phyloP scores from a whole-genome alignment of 2,797 vertebrate genomes.

The Cygnus olor region DNA sequence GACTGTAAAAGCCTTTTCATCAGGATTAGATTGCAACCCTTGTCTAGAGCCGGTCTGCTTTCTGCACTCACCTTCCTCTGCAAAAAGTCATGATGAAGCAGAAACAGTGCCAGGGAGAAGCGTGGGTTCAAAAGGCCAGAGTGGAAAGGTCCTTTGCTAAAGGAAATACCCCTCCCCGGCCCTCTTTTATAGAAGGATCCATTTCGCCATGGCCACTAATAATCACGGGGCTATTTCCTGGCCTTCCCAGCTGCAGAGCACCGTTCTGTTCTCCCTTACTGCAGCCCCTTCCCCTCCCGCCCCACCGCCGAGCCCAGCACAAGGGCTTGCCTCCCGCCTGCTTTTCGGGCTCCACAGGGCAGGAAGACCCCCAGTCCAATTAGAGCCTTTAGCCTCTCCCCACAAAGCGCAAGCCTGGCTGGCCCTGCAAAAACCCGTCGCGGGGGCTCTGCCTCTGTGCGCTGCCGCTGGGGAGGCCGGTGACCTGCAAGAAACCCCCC shows the following conservation, averaged over 20 bases:
- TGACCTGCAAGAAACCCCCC: conserved; percentile 9
- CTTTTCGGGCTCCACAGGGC: not conserved
- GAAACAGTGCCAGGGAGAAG: conserved; percentile 37
- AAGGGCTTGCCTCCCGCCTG: not conserved
- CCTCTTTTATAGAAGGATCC: conserved; percentile 14
- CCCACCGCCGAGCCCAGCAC: not conserved
- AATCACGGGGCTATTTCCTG: conserved; percentile 38
- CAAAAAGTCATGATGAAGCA: conserved; percentile 62
- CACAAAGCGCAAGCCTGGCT: not conserved
- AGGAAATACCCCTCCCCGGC: conserved; percentile 38
- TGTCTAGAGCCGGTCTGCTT: not conserved
- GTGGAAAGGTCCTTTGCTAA: conserved; percentile 50
- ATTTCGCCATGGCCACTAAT: conserved; percentile 46
- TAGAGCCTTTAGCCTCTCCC: not conserved
- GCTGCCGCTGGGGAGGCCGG: not conserved
- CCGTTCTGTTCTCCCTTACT: not conserved
- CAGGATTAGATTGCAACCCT: conserved; percentile 27
- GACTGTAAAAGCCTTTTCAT: conserved; percentile 43
- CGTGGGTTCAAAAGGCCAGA: conserved; percentile 46
- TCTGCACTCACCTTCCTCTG: conserved; percentile 57
- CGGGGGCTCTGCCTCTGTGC: not conserved
- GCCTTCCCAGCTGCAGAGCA: not conserved
- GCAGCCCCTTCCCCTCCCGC: not conserved
- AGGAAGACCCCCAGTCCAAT: not conserved
- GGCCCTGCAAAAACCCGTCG: not conserved